Evolutionary conservation across 1,140 invertebrate species (phyloP).

Genomic region (Metopolophium dirhodum): DNA sequence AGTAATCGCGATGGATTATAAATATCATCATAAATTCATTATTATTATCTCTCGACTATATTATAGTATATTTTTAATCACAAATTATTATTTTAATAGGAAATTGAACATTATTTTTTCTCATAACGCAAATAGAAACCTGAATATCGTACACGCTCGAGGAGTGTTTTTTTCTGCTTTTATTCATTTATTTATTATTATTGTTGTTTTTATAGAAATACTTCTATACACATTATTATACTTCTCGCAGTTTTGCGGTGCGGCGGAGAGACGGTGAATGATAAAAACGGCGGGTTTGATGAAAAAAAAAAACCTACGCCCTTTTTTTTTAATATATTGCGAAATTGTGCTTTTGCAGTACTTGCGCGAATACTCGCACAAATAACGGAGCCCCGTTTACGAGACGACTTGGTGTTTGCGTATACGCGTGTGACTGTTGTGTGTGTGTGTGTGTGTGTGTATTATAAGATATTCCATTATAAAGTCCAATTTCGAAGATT

Average conservation of each 20-base stretch:
- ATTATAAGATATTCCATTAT: constrained; percentile 38
- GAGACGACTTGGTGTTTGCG: background rate
- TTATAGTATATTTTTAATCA: background rate
- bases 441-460: background rate
- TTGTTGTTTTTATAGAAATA: background rate
- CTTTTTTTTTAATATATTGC: constrained; percentile 48
- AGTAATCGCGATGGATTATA: background rate
- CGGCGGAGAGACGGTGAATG: background rate
- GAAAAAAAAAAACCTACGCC: constrained; percentile 28
- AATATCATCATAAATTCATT: background rate
- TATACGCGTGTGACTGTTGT: background rate
- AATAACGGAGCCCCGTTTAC: background rate
- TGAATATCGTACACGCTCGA: background rate
- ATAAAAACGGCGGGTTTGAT: constrained; percentile 23
- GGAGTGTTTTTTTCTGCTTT: background rate
- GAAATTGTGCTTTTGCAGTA: constrained; percentile 38
- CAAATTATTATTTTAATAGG: background rate
- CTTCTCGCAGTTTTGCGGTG: background rate
- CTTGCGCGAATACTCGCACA: background rate
- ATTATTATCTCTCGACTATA: background rate
- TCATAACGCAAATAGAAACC: background rate
- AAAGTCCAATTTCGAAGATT: constrained; percentile 48
- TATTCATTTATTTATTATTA: constrained; percentile 12
- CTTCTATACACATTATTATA: background rate
- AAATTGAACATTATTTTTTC: background rate